Evolutionary conservation across 2,113 vertebrate genomes (phyloP).

Genomic region (Cryptoleucopteryx plumbea): DNA sequence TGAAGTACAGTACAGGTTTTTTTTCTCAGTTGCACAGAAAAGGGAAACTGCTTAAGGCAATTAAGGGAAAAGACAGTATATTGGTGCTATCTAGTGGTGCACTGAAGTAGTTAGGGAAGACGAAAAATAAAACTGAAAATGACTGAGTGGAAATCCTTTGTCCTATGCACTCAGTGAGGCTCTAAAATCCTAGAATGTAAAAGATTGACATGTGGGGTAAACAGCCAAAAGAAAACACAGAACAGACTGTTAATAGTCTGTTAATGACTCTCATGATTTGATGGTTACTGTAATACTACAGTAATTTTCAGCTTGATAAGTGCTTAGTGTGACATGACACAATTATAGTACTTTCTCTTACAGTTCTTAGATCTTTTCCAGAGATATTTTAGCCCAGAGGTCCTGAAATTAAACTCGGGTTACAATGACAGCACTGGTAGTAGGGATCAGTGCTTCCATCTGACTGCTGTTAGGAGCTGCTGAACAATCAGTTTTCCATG

Average conservation of each 20-base stretch:
- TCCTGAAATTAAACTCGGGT: not conserved
- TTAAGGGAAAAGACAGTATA: conserved; percentile 16
- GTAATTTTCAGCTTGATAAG: not conserved
- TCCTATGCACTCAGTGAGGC: not conserved
- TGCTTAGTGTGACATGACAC: not conserved
- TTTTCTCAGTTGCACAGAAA: not conserved
- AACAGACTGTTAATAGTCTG: not conserved
- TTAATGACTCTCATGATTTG: not conserved
- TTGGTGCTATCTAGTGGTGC: conserved; percentile 77
- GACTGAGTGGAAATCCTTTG: not conserved
- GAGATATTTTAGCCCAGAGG: not conserved
- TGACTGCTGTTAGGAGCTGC: not conserved
- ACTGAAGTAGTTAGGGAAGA: conserved; percentile 17
- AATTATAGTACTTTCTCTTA: not conserved
- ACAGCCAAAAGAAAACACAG: not conserved
- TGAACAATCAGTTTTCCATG: not conserved
- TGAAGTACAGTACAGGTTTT: not conserved
- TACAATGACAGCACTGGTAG: not conserved
- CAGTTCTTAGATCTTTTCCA: not conserved
- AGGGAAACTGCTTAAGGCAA: not conserved
- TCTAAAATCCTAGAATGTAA: not conserved
- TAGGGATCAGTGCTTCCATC: not conserved
- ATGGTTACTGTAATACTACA: not conserved
- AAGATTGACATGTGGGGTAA: not conserved
- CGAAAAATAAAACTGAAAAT: conserved; percentile 37